Evolutionary conservation across 2,113 vertebrate genomes (phyloP), one percentile per base, ranked within the genome.

Genomic region (Haemorhous mexicanus): DNA sequence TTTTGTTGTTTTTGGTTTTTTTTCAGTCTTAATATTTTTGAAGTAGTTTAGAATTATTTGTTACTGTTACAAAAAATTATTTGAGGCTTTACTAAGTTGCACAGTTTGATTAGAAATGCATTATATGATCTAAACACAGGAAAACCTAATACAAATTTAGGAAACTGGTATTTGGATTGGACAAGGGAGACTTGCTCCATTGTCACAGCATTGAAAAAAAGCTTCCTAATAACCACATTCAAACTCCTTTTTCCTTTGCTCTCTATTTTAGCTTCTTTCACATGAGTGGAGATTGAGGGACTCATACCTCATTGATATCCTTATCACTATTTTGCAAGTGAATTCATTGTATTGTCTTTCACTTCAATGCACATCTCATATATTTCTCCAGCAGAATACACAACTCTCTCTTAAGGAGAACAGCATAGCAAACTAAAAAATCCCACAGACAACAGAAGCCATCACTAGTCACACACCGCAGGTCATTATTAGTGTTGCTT

Each of bases 291-390:
- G 83, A 84, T 62, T 16, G 47, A 90, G 52, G 33, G 69, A 19
- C 52, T 92, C 44, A 15, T 20, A 80, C 55, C 30, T 72, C 68
- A 61, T 93, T 96, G 70, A 89, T 92, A 69, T 44, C 83, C 2
- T 14, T 58, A 70, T 77, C 80, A 77, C n/a, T 68, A 18, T 52
- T 86, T 93, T 46, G 2, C 69, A 87, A 96, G 85, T 69, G 62
- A 96, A 85, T 95, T 95, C 30, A 74, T 33, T 75, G 26, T 79
- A 74, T 91, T 97, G 87, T 93, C 93, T 97, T 95, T 91, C 94
- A 97, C 77, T 86, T 95, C 83, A 90, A 6, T 92, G 80, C 52
- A 91, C 80, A 62, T 50, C 41, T 94, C 28, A 73, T 86, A 11
- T 56, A 79, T 96, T 95, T 78, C 69, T 68, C 79, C 70, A 74